Evolutionary conservation across 1,140 invertebrate genomes (phyloP).

Genomic region (Pseudomyrmex pallidus): DNA sequence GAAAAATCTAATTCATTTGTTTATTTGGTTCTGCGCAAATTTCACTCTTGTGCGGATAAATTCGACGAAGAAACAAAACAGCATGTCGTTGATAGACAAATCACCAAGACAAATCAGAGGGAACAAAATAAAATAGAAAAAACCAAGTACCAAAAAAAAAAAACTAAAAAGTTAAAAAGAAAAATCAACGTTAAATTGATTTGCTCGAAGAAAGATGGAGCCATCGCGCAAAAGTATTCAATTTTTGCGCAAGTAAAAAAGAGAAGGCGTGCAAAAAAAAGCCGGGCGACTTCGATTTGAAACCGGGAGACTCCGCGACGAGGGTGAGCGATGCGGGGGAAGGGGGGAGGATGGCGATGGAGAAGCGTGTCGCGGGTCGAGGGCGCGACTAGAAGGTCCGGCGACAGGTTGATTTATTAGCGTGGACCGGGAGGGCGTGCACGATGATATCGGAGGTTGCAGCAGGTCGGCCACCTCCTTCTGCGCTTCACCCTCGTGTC

Average conservation of each 20-base stretch:
- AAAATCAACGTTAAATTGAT: no score
- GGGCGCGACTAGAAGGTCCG: slow-evolving; percentile 16
- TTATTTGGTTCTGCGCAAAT: slow-evolving; percentile 1
- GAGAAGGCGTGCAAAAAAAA: neutral
- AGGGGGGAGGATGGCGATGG: neutral
- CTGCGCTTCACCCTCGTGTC: slow-evolving; percentile 51
- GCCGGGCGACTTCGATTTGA: neutral
- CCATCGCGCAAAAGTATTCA: slow-evolving; percentile 42
- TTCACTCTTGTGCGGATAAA: neutral
- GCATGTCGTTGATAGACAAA: no score
- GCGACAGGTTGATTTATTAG: slow-evolving; percentile 60
- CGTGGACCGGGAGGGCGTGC: slow-evolving; percentile 32
- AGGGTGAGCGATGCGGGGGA: neutral
- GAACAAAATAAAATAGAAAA: no score
- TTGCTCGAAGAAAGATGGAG: no score
- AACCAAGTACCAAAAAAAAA: no score
- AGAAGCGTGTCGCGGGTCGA: slow-evolving; percentile 44
- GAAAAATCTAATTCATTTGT: neutral
- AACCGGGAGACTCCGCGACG: neutral
- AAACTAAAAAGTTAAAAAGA: no score
- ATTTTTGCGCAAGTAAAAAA: slow-evolving; percentile 23
- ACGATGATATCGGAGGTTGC: slow-evolving; percentile 51
- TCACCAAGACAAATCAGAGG: no score
- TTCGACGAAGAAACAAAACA: neutral
- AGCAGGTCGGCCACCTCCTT: slow-evolving; percentile 44